These are phyloP conservation scores for Phylloscopus trochilus DNA, from an alignment of 2,113 vertebrate genomes.

Conservation along the genomic window DNA sequence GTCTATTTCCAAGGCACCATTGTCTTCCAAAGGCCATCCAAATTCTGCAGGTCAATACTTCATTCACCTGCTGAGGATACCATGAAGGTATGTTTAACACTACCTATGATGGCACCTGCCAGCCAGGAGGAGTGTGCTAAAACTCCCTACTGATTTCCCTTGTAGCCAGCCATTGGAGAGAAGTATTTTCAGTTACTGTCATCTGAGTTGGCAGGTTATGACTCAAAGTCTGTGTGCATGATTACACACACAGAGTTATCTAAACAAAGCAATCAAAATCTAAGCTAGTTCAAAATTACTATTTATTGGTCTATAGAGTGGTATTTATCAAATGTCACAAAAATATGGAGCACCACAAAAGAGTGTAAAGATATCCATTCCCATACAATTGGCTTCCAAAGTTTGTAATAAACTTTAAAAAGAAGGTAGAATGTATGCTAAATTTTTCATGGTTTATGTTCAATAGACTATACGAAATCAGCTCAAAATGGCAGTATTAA, in stretches of 20 bases:
- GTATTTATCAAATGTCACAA: slow-evolving; percentile 11
- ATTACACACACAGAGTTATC: not conserved
- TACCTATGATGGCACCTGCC: not conserved
- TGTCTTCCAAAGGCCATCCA: not conserved
- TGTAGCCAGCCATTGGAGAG: not conserved
- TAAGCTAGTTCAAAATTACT: slow-evolving; percentile 1
- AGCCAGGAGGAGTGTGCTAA: not conserved
- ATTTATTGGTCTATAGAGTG: not conserved
- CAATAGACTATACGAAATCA: slow-evolving; percentile 36
- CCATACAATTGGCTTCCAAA: not conserved
- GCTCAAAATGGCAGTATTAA: slow-evolving; percentile 42
- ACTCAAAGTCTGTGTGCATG: not conserved
- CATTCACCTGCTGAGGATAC: not conserved
- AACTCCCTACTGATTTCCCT: not conserved
- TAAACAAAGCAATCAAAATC: slow-evolving; percentile 30
- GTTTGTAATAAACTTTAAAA: slow-evolving; percentile 26
- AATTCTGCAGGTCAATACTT: not conserved
- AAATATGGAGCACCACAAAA: not conserved
- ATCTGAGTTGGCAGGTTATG: not conserved
- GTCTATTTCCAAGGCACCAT: not conserved
- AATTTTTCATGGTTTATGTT: slow-evolving; percentile 35
- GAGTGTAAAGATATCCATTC: not conserved
- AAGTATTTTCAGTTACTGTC: not conserved
- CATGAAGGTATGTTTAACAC: not conserved
- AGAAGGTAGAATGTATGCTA: not conserved